A percentile compares a stretch with the other conserved stretches of the same genome.
These are phyloP conservation scores for Botia kubotai DNA, from an alignment of 2,797 vertebrate species.

Conservation along the genomic window DNA sequence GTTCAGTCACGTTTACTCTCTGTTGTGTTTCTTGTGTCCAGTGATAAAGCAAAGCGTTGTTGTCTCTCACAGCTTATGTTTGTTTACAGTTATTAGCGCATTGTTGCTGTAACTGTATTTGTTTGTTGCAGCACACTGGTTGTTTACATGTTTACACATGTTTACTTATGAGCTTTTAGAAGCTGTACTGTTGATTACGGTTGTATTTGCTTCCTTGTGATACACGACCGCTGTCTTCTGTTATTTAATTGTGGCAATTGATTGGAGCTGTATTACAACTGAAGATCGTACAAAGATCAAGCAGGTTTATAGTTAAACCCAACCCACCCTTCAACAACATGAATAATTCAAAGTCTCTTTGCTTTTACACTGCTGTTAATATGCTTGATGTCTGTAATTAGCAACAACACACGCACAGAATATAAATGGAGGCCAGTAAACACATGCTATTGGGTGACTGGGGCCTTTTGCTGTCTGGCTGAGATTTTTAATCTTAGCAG, in stretches of 20 bases:
- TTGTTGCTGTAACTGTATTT: no score
- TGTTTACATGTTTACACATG: not conserved
- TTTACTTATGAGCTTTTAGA: no score
- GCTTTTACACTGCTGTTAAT: not conserved
- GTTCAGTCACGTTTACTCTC: no score
- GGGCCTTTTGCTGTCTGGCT: not conserved
- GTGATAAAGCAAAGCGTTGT: conserved; percentile 10
- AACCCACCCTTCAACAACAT: not conserved
- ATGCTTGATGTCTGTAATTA: conserved; percentile 37
- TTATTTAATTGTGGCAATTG: conserved; percentile 14
- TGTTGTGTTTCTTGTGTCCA: no score
- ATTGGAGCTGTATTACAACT: not conserved
- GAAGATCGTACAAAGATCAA: conserved; percentile 6
- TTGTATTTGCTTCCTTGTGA: not conserved
- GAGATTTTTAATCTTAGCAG: conserved; percentile 48
- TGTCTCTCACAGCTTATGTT: conserved; percentile 10
- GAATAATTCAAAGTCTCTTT: conserved; percentile 30
- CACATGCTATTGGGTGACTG: not conserved
- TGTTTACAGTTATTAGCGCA: conserved; percentile 2
- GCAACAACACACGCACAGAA: not conserved
- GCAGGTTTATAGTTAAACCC: not conserved
- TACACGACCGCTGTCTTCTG: not conserved
- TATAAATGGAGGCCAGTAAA: conserved; percentile 33
- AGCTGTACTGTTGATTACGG: not conserved
- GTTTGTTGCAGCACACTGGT: not conserved